These are phyloP conservation scores for Actinia equina DNA, from an alignment of 64 coral and sea anemone species.

Conservation along the genomic window DNA sequence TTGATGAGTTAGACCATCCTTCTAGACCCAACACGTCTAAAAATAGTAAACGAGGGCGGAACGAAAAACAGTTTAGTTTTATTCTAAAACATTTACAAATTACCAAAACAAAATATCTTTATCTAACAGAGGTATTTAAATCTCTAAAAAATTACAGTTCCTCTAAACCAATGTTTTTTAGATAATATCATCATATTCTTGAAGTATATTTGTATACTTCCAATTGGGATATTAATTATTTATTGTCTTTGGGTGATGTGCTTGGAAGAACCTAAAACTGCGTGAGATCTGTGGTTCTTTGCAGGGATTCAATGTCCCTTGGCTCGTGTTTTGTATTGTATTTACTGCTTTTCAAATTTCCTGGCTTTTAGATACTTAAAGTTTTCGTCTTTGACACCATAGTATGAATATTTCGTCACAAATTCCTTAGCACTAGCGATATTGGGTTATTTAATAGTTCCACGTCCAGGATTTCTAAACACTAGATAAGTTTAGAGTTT, in stretches of 20 bases:
- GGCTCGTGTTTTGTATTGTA: neutral
- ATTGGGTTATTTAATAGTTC: neutral
- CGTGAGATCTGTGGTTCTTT: neutral
- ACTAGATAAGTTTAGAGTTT: neutral
- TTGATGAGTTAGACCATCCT: neutral
- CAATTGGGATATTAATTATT: neutral
- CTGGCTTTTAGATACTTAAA: neutral
- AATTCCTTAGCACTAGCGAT: neutral
- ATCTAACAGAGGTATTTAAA: neutral
- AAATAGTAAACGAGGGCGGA: neutral
- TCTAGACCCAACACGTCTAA: neutral
- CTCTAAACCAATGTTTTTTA: neutral
- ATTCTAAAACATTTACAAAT: neutral
- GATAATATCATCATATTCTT: neutral
- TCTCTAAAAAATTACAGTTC: neutral
- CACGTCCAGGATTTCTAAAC: neutral
- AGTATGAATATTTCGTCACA: neutral
- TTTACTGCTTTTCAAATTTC: neutral
- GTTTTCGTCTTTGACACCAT: neutral
- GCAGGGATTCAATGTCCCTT: neutral
- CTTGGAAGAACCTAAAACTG: neutral
- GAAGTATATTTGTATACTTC: neutral
- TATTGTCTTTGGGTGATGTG: slow-evolving; percentile 12
- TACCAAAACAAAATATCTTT: neutral
- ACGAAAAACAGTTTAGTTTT: neutral